Base-by-base conservation (phyloP, 2,113 vertebrate genomes). In the Xiphorhynchus elegans region DNA sequence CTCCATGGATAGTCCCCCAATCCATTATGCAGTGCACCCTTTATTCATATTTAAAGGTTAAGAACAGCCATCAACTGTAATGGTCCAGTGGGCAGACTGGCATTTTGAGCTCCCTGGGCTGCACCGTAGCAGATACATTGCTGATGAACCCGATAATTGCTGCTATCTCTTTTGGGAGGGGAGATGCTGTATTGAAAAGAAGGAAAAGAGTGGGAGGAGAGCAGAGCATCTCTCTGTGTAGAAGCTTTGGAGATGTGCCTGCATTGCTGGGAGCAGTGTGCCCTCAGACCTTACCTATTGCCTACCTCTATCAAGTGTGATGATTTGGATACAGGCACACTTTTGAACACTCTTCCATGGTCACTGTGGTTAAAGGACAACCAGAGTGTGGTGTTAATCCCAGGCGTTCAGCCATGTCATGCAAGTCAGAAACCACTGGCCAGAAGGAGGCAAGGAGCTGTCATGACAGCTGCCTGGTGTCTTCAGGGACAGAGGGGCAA, bases 21-120 rank as follows among this genome's bases (percentile, higher is more conserved):
- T 64, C 79, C 72, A 17, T 93, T 83, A 76, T 67, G 68, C 89
- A 75, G 69, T 44, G 44, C 42, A 90, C 62, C 40, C 47, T 89
- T 29, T 87, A 50, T 86, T 93, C 56, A 7, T 74, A 66, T 86
- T 77, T 84, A 81, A 92, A 92, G 94, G 73, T 89, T 90, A 78
- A 66, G 88, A 93, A 81, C 80, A 88, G 75, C 56, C 90, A 31
- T 69, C 0, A 7, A 50, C 64, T 92, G 77, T 26, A 81, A 31
- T 67, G 69, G 73, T 53, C 83, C 37, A 21, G 76, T 77, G 76
- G 75, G 83, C 64, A 69, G 55, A 85, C 39, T 74, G 92, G 83
- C 88, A 86, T 95, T 93, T 88, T 67, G 90, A 89, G 88, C 56
- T 93, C 79, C 47, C 31, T 1, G 2, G 59, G 79, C 83, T 77